Evolutionary conservation across 2,888 invertebrate species (phyloP).

Genomic region (Lithophane socia): DNA sequence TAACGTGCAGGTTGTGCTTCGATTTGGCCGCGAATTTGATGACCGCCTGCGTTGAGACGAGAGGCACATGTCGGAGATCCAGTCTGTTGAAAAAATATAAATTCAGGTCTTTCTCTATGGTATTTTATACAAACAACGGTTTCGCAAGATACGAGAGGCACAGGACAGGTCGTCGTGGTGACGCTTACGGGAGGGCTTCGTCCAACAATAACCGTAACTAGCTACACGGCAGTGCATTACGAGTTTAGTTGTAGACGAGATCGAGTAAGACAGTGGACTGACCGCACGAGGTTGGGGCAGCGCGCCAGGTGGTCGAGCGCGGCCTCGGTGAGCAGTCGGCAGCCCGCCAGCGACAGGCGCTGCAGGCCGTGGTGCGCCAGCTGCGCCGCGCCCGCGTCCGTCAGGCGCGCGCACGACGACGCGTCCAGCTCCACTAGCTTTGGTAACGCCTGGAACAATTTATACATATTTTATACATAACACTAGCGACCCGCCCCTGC

Average conservation of each 20-base stretch:
- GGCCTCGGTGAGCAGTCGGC: constrained; percentile 95
- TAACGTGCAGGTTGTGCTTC: constrained; percentile 94
- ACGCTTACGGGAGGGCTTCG: neutral
- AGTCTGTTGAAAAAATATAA: constrained; percentile 84
- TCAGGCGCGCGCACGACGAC: constrained; percentile 96
- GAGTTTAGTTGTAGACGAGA: neutral
- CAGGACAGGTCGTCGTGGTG: neutral
- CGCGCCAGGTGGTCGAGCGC: constrained; percentile 95
- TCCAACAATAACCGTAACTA: neutral
- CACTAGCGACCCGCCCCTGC: neutral
- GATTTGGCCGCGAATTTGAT: constrained; percentile 96
- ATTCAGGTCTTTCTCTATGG: neutral
- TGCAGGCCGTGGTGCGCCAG: constrained; percentile 94
- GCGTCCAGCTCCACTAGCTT: constrained; percentile 94
- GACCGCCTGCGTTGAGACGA: constrained; percentile 95
- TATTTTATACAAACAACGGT: neutral
- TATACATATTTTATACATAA: neutral
- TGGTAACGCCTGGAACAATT: constrained; percentile 92
- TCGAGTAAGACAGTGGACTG: neutral
- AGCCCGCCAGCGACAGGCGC: constrained; percentile 95
- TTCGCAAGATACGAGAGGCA: neutral
- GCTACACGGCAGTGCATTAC: neutral
- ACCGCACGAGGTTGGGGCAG: constrained; percentile 92
- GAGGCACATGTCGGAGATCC: constrained; percentile 95
- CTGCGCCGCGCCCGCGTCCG: constrained; percentile 97